These are phyloP conservation scores for Oscheius myriophilus DNA, from an alignment of 2,888 invertebrate species.

Conservation along the genomic window DNA sequence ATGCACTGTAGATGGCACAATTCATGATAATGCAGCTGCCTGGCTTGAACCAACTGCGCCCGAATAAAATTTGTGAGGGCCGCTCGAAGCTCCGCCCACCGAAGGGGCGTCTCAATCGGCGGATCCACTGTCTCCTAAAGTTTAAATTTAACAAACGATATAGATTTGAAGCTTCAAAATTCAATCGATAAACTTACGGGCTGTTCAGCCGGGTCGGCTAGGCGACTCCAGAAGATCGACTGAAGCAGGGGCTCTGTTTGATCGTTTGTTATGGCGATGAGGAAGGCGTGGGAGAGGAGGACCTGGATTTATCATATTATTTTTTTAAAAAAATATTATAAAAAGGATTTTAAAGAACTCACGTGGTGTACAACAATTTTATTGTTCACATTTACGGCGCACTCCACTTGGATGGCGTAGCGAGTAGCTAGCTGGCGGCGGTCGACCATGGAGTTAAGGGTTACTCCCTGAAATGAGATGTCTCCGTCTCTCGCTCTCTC, in stretches of 20 bases:
- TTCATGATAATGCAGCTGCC: conserved; percentile 47
- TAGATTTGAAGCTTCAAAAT: no score
- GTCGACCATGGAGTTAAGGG: conserved; percentile 60
- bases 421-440: conserved; percentile 53
- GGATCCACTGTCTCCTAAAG: conserved; percentile 19
- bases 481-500: no score
- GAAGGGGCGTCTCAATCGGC: conserved; percentile 17
- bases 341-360: background rate
- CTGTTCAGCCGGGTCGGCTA: conserved; percentile 46
- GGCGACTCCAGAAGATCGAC: conserved; percentile 59
- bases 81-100: conserved; percentile 41
- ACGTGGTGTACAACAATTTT: conserved; percentile 50
- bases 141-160: no score
- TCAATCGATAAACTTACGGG: conserved; percentile 30
- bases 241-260: conserved; percentile 60
- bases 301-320: conserved; percentile 35
- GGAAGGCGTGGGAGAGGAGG: conserved; percentile 52
- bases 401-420: conserved; percentile 57
- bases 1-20: conserved; percentile 54
- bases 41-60: conserved; percentile 47
- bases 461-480: conserved; percentile 46
- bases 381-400: conserved; percentile 53
- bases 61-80: conserved; percentile 51
- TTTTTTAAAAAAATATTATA: background rate
- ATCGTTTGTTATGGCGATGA: conserved; percentile 62